Percentiles rank a stretch among this genome's conserved stretches.
Conservation (phyloP, 2,113 vertebrate genomes). For the Ophthalmolycus amberensis region DNA sequence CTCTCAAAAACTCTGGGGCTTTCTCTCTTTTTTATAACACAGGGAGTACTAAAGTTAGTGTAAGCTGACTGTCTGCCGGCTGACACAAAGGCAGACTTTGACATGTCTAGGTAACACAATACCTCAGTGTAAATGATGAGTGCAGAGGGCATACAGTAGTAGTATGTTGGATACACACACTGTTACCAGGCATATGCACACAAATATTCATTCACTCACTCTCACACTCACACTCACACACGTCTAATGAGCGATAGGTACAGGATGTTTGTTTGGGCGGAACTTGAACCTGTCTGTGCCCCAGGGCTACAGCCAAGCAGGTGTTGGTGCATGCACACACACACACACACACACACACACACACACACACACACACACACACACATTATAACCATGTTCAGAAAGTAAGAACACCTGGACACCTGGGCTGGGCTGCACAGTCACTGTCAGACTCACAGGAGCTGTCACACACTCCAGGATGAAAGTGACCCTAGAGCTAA, state of each 20-base stretch:
- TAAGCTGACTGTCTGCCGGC: conserved; percentile 46
- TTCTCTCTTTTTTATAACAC: conserved; percentile 8
- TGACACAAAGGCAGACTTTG: conserved; percentile 66
- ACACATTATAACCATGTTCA: conserved; percentile 30
- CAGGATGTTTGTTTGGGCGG: conserved; percentile 75
- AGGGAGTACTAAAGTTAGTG: neutral
- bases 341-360: conserved; percentile 13
- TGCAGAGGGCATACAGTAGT: conserved; percentile 51
- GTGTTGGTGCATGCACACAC: conserved; percentile 49
- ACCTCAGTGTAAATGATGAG: conserved; percentile 66
- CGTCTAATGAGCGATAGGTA: conserved; percentile 55
- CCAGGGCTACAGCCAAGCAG: conserved; percentile 60
- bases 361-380: conserved; percentile 5
- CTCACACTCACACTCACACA: conserved; percentile 6
- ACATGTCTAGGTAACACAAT: conserved; percentile 68
- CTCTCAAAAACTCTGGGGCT: neutral
- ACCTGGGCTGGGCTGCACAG: conserved; percentile 55
- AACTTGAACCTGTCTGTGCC: conserved; percentile 75
- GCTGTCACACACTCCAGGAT: conserved; percentile 71
- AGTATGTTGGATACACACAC: conserved; percentile 58
- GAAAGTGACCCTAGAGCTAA: conserved; percentile 68
- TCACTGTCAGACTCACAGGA: conserved; percentile 58
- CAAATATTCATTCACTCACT: conserved; percentile 40
- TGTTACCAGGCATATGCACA: conserved; percentile 37
- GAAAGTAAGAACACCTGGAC: conserved; percentile 73